Evolutionary conservation across 2,797 vertebrate species (phyloP).

Genomic region (Ctenosaura bakeri): DNA sequence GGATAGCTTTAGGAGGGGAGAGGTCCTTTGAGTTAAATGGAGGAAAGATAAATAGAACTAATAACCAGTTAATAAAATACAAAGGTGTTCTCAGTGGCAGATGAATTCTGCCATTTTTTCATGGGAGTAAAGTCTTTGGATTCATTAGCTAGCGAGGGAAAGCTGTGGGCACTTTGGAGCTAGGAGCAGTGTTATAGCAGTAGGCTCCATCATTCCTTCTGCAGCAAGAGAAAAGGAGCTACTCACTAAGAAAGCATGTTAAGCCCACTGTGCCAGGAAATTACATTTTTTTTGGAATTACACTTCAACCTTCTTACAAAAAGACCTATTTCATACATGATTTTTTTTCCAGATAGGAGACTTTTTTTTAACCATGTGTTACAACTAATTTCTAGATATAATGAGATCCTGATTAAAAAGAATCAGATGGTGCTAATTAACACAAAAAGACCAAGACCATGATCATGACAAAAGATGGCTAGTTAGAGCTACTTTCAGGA

Average conservation of each 20-base stretch:
- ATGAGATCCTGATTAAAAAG: neutral
- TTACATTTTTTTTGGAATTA: neutral
- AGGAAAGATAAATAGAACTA: no score
- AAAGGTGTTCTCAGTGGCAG: no score
- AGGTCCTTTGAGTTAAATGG: no score
- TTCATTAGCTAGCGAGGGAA: neutral
- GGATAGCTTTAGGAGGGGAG: no score
- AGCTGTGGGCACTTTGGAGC: neutral
- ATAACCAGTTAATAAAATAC: no score
- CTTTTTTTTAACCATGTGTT: neutral
- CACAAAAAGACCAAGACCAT: neutral
- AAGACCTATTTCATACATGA: slow-evolving; percentile 3
- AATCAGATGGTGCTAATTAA: slow-evolving; percentile 10
- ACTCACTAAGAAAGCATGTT: neutral
- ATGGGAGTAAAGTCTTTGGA: no score
- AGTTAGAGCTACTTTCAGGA: neutral
- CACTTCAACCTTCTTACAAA: neutral
- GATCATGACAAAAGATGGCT: neutral
- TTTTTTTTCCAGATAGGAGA: neutral
- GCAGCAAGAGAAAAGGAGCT: neutral
- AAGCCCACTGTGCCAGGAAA: neutral
- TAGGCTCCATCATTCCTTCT: neutral
- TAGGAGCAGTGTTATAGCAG: neutral
- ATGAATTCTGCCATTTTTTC: no score
- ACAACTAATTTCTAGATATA: slow-evolving; percentile 17